Base-by-base conservation (phyloP, 2,113 vertebrate genomes). In the Gnathochromis pfefferi region DNA sequence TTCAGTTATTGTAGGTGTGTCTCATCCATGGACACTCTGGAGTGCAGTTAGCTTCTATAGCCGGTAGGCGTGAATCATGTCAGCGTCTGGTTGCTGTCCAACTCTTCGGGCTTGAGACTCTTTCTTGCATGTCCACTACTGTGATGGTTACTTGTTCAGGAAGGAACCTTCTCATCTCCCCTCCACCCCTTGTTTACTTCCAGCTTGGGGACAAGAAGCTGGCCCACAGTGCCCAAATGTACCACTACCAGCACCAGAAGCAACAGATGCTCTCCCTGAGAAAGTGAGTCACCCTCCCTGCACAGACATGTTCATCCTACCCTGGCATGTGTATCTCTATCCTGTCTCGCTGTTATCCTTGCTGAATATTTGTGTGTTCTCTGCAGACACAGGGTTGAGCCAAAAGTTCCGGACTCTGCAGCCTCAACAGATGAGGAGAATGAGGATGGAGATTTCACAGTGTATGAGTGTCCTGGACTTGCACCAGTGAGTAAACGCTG, bases 161-260 rank as follows among this genome's bases (percentile, higher is more conserved):
- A 35, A 38, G 60, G 6, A 1, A 65, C 60, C 33, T n/a, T 81
- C 16, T 89, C 38, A 8, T 31, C 21, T 84, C 7, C 68, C 23
- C 26, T 60, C 60, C 45, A 21, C 11, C 49, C 51, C 9, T 79
- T 12, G 10, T 5, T 81, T 23, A 82, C 10, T 78, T 88, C 7
- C 91, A 99, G 98, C 97, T 97, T 0, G 98, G 97, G 11, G 98
- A 99, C 94, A 97, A 97, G 93, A 97, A 96, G 1, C 95, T 99
- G 95, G 98, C 97, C 4, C 98, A 97, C 84, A 98, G 96, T 1
- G 98, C 98, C 1, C 98, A 99, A 95, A 98, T 99, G 98, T 98
- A 97, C 91, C 98, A 99, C 94, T 99, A 98, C 94, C 98, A 99
- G 90, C 98, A 98, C 92, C 98, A 99, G 96, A 97, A 98, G 85